phyloP scores from a whole-genome alignment of 2,113 vertebrate genomes.

The Corythaeola cristata region DNA sequence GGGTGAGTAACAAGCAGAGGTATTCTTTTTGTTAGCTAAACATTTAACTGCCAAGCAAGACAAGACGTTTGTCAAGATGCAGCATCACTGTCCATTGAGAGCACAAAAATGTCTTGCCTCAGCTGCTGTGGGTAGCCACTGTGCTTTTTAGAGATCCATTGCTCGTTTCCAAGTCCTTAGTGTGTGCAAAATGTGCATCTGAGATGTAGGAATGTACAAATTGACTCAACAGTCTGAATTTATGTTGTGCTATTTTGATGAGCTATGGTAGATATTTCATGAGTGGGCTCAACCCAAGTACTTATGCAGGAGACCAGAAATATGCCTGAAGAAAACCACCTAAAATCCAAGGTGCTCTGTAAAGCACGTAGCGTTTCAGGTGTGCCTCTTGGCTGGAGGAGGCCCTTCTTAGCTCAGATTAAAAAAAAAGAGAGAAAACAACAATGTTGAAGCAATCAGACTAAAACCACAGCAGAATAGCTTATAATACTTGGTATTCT shows the following conservation, averaged over 20 bases:
- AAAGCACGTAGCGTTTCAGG: not conserved
- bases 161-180: not conserved
- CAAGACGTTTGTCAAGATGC: not conserved
- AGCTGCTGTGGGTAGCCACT: not conserved
- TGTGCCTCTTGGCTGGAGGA: not conserved
- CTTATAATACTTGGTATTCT: not conserved
- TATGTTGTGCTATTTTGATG: not conserved
- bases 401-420: not conserved
- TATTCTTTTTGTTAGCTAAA: not conserved
- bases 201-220: not conserved
- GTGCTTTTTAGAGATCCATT: not conserved
- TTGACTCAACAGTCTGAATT: not conserved
- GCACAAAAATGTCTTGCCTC: not conserved
- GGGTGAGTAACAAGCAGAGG: conserved; percentile 70
- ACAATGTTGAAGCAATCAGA: not conserved
- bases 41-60: not conserved
- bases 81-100: not conserved
- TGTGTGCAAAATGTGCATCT: not conserved
- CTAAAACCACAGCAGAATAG: not conserved
- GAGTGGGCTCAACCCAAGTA: not conserved
- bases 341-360: not conserved
- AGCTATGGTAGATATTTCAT: not conserved
- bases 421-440: not conserved
- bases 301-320: not conserved
- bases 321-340: not conserved